phyloP scores from a whole-genome alignment of 2,797 vertebrate genomes.

The Dryobates pubescens region DNA sequence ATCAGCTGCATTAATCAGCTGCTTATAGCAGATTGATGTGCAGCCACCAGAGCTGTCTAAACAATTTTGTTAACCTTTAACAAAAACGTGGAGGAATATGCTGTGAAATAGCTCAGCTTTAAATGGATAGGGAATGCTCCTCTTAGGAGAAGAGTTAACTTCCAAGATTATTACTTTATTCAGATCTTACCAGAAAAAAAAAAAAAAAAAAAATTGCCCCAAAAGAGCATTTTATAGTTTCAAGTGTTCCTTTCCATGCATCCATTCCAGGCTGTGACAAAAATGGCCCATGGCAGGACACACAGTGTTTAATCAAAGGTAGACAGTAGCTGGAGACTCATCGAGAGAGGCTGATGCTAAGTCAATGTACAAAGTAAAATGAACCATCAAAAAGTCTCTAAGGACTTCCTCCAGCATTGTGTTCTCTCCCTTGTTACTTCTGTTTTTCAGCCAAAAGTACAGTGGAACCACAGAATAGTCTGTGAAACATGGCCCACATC shows the following conservation, averaged over 20 bases:
- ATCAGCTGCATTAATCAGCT: slow-evolving; percentile 72
- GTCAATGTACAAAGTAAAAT: slow-evolving; percentile 14
- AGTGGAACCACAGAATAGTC: not conserved
- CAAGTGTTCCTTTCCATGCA: slow-evolving; percentile 7
- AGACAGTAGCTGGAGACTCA: not conserved
- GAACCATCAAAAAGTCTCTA: not conserved
- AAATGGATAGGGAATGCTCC: not conserved
- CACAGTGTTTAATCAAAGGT: slow-evolving; percentile 19
- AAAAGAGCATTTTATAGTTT: slow-evolving; percentile 5
- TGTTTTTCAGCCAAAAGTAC: not conserved
- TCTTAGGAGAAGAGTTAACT: slow-evolving; percentile 10
- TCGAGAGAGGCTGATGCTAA: not conserved
- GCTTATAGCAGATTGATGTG: slow-evolving; percentile 56
- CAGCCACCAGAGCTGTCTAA: slow-evolving; percentile 70
- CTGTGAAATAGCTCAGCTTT: slow-evolving; percentile 44
- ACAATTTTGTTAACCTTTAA: slow-evolving; percentile 78
- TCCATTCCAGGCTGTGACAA: slow-evolving; percentile 16
- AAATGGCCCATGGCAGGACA: not conserved
- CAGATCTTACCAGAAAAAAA: slow-evolving; percentile 12
- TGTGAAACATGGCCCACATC: accelerated
- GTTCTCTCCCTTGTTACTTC: not conserved
- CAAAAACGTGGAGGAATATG: slow-evolving; percentile 62
- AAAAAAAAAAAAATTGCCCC: not conserved
- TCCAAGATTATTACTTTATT: slow-evolving; percentile 21
- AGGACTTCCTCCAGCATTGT: not conserved